These are phyloP conservation scores for Ectemnius continuus DNA, from an alignment of 2,888 invertebrate species.

Conservation along the genomic window DNA sequence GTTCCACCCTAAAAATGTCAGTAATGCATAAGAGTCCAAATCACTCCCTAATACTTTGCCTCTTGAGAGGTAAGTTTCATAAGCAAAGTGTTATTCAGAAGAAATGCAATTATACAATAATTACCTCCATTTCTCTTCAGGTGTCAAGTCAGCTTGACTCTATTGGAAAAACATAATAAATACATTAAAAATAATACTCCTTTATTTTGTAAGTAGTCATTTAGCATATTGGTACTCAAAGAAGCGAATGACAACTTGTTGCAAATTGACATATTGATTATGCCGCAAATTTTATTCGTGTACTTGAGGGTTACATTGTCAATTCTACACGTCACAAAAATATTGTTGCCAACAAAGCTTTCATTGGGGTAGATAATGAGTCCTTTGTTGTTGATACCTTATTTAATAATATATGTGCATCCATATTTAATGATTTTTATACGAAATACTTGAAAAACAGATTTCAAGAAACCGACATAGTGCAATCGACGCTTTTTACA, in stretches of 20 bases:
- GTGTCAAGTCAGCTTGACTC: constrained; percentile 87
- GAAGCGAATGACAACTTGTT: not conserved
- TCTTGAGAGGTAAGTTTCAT: too few relatives aligned
- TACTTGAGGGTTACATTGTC: constrained; percentile 56
- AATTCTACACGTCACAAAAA: constrained; percentile 14
- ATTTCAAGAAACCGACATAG: constrained; percentile 51
- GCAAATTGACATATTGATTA: not conserved
- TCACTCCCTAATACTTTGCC: too few relatives aligned
- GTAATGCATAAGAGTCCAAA: too few relatives aligned
- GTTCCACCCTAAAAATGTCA: constrained; percentile 83
- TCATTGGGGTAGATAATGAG: too few relatives aligned
- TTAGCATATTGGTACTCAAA: not conserved
- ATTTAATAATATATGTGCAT: constrained; percentile 63
- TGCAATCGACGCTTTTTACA: constrained; percentile 31
- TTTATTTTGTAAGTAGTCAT: too few relatives aligned
- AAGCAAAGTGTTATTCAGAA: too few relatives aligned
- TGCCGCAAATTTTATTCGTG: not conserved
- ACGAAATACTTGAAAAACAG: constrained; percentile 41
- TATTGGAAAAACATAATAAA: constrained; percentile 71
- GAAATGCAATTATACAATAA: not conserved
- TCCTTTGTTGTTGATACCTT: constrained; percentile 57
- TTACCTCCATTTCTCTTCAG: constrained; percentile 87
- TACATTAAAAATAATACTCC: not conserved
- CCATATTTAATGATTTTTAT: constrained; percentile 50
- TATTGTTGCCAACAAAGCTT: not conserved